These are phyloP conservation scores for Hirundichthys speculiger DNA, from an alignment of 2,113 vertebrate genomes.

Conservation along the genomic window DNA sequence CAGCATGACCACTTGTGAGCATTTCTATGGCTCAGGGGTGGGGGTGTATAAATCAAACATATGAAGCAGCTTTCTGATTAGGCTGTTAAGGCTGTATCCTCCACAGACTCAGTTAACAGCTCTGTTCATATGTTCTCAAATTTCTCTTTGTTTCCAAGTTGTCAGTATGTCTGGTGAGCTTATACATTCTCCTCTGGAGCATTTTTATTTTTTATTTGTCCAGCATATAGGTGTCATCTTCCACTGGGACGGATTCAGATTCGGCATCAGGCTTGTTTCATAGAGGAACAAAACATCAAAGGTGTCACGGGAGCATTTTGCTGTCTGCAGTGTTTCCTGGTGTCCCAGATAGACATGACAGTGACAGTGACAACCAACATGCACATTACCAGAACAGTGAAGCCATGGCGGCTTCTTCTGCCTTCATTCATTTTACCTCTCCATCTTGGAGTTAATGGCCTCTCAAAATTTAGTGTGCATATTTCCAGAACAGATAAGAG, in stretches of 20 bases:
- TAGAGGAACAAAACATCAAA: constrained; percentile 3
- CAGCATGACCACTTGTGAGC: too few species aligned
- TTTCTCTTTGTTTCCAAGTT: too few species aligned
- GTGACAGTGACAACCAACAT: constrained; percentile 14
- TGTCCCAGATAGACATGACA: not conserved
- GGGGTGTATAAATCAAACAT: too few species aligned
- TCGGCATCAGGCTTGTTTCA: constrained; percentile 1
- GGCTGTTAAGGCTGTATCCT: too few species aligned
- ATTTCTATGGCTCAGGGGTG: too few species aligned
- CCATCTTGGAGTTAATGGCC: constrained; percentile 5
- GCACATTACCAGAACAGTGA: not conserved
- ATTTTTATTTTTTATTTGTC: not conserved
- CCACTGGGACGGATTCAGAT: not conserved
- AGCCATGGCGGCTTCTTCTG: constrained; percentile 3
- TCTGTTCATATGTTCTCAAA: too few species aligned
- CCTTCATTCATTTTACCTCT: constrained; percentile 19
- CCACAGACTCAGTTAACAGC: too few species aligned
- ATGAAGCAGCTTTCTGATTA: too few species aligned
- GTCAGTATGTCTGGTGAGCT: too few species aligned
- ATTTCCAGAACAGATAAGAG: constrained; percentile 9
- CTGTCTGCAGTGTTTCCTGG: not conserved
- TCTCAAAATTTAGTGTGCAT: constrained; percentile 1
- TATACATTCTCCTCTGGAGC: too few species aligned
- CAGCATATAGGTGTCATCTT: not conserved
- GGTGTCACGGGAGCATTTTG: not conserved